phyloP scores from a whole-genome alignment of 2,888 invertebrate species.

The Eilema sororculum region DNA sequence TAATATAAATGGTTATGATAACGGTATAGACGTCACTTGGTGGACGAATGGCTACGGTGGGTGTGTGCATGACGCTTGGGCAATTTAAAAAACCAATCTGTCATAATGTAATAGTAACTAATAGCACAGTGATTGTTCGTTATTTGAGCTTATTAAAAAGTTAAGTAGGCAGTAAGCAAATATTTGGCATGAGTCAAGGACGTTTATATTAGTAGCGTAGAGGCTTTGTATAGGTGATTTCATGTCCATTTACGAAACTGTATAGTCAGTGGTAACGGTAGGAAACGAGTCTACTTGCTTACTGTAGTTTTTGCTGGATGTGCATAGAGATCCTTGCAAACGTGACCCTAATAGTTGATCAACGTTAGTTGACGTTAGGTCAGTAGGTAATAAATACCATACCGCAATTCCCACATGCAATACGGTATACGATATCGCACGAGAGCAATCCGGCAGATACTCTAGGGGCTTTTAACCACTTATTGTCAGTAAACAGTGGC shows the following conservation, averaged over 20 bases:
- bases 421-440: too few relatives aligned
- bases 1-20: conserved; percentile 36
- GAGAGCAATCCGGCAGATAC: too few relatives aligned
- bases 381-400: too few relatives aligned
- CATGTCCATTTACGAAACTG: neutral
- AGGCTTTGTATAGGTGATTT: neutral
- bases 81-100: conserved; percentile 66
- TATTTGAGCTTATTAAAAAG: conserved; percentile 23
- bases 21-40: conserved; percentile 30
- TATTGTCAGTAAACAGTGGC: neutral
- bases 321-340: neutral
- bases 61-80: conserved; percentile 64
- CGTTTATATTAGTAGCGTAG: neutral
- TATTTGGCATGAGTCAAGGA: neutral
- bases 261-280: too few relatives aligned
- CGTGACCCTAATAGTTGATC: neutral
- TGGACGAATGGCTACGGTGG: conserved; percentile 42
- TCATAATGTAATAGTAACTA: conserved; percentile 59
- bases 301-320: neutral
- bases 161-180: neutral
- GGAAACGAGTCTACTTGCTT: neutral
- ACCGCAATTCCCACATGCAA: too few relatives aligned
- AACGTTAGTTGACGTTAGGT: neutral
- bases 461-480: neutral
- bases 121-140: conserved; percentile 62